phyloP scores from a whole-genome alignment of 2,888 invertebrate species.

The Pollenia griseotomentosa region DNA sequence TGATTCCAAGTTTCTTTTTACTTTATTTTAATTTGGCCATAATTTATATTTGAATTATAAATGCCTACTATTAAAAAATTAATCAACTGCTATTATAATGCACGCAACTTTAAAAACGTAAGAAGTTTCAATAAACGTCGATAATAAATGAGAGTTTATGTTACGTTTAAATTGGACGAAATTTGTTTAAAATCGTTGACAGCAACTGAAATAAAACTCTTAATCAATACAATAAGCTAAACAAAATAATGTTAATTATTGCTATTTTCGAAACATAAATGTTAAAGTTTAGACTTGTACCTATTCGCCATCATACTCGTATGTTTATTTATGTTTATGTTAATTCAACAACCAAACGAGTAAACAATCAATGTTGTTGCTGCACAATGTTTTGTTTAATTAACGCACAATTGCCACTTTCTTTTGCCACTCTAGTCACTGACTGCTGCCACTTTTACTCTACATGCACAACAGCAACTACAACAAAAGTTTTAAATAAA shows the following conservation, averaged over 20 bases:
- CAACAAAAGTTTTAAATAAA: neutral
- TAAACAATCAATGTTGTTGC: conserved; percentile 53
- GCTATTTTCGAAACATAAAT: conserved; percentile 60
- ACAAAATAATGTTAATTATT: conserved; percentile 52
- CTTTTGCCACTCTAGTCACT: conserved; percentile 58
- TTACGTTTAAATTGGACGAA: conserved; percentile 29
- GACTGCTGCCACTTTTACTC: conserved; percentile 69
- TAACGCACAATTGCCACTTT: conserved; percentile 74
- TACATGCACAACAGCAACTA: conserved; percentile 36
- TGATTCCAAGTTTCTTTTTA: too few relatives aligned
- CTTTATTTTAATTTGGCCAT: too few relatives aligned
- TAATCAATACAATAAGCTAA: conserved; percentile 33
- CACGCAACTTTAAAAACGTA: conserved; percentile 30
- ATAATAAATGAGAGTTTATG: conserved; percentile 14
- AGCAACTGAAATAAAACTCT: neutral
- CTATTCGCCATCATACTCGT: neutral
- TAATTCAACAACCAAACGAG: conserved; percentile 65
- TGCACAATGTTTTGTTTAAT: conserved; percentile 71
- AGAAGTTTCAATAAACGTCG: conserved; percentile 14
- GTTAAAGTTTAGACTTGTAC: neutral
- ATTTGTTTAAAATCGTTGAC: conserved; percentile 11
- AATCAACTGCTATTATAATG: neutral
- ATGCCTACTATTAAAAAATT: too few relatives aligned
- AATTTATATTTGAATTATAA: too few relatives aligned
- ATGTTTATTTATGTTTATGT: conserved; percentile 63